Base-by-base conservation (phyloP, 2,797 vertebrate genomes). In the Neoniphon sammara region DNA sequence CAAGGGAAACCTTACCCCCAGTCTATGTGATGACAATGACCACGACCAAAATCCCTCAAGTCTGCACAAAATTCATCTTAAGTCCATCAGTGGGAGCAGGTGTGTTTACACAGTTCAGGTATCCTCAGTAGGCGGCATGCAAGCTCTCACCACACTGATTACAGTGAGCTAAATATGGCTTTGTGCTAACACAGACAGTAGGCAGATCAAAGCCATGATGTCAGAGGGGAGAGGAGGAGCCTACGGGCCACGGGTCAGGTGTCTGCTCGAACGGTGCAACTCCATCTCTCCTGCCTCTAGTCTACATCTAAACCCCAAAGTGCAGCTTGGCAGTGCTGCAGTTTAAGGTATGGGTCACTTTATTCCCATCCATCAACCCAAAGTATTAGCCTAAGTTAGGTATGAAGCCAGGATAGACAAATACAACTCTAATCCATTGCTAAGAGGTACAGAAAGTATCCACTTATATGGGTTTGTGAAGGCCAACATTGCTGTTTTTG, bases 121-220 rank as follows among this genome's bases (percentile, higher is more conserved):
- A 87, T 87, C 82, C 84, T 83, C 60, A 46, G 85, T 25, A 80
- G 80, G 49, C 0, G 77, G 85, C 89, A 87, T 85, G 87, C 71
- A 23, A 90, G 91, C 88, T 87, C 89, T 90, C 77, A 76, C 73
- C 84, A 70, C 76, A 75, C 91, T 91, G 88, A 93, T 93, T 91
- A 93, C 85, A 81, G 82, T 20, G 66, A 87, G 89, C 91, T 94
- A 94, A 93, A 92, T 90, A 88, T 91, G 91, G 92, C 94, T 93
- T 91, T 91, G 91, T 91, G 90, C 91, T 91, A 87, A 89, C 88
- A 88, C 84, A 90, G 75, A 88, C 87, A 88, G 81, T 77, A 88
- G 89, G 91, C 88, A 89, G 91, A 94, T 93, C 91, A 93, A 87
- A 92, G 88, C 78, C 27, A 52, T 93, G 92, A 93, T 93, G 91